Conservation (phyloP, 2,113 vertebrate genomes). For the Xiphophorus maculatus region DNA sequence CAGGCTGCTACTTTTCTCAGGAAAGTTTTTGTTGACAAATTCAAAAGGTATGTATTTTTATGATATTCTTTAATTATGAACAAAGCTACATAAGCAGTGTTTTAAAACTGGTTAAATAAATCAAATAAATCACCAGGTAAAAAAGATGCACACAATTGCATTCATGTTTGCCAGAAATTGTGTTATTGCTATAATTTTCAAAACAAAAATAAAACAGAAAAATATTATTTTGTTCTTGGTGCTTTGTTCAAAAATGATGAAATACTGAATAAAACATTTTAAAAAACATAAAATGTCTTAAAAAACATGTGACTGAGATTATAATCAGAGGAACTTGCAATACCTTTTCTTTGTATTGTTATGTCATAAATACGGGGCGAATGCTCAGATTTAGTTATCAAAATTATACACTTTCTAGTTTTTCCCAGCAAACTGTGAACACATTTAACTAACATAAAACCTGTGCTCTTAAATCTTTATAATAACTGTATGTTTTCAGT, state of each 20-base stretch:
- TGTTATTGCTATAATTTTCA: neutral
- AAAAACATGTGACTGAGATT: neutral
- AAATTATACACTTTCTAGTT: no score
- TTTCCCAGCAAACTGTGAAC: no score
- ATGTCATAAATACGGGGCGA: neutral
- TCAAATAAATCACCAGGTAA: neutral
- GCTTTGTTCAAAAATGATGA: neutral
- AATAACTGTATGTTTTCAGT: conserved; percentile 6
- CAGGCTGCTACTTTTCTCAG: conserved; percentile 59
- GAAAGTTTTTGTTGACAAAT: conserved; percentile 34
- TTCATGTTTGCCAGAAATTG: neutral
- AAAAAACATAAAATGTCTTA: no score
- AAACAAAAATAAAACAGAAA: neutral
- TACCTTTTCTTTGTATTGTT: neutral
- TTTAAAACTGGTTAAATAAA: neutral
- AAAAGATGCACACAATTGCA: neutral
- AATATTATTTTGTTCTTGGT: neutral
- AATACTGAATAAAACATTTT: neutral
- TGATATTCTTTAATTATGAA: neutral
- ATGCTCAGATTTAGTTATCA: no score
- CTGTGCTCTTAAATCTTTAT: neutral
- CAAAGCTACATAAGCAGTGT: neutral
- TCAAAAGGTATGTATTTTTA: conserved; percentile 71
- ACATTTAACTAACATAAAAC: neutral
- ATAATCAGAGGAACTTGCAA: neutral